Evolutionary conservation across 2,888 invertebrate genomes (phyloP).

Genomic region (Clivina fossor): DNA sequence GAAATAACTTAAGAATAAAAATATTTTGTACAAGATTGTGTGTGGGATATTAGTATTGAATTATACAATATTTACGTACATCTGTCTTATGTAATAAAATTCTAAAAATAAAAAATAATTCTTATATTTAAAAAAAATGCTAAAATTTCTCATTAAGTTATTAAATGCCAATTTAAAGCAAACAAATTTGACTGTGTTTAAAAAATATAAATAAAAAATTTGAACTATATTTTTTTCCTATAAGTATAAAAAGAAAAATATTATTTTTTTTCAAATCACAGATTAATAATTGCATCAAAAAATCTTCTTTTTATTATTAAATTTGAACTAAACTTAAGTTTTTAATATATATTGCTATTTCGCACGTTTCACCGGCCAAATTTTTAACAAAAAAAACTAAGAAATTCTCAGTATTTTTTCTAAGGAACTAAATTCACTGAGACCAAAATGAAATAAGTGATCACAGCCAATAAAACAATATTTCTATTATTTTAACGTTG

Average conservation of each 20-base stretch:
- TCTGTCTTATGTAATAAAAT: slow-evolving; percentile 6
- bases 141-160: slow-evolving; percentile 26
- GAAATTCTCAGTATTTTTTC: slow-evolving; percentile 16
- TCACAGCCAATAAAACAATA: slow-evolving; percentile 27
- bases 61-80: slow-evolving; percentile 27
- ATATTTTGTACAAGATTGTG: slow-evolving; percentile 25
- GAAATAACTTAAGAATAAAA: slow-evolving; percentile 22
- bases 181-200: slow-evolving; percentile 26
- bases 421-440: slow-evolving; percentile 31
- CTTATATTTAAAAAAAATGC: slow-evolving; percentile 36
- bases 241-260: slow-evolving; percentile 32
- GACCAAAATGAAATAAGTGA: slow-evolving; percentile 33
- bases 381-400: slow-evolving; percentile 12
- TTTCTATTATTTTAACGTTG: no score
- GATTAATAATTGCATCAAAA: slow-evolving; percentile 37
- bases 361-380: slow-evolving; percentile 39
- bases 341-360: slow-evolving; percentile 42
- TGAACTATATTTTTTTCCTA: slow-evolving; percentile 29
- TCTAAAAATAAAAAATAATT: slow-evolving; percentile 25
- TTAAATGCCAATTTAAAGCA: slow-evolving; percentile 34
- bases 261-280: slow-evolving; percentile 37
- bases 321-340: slow-evolving; percentile 21
- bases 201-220: slow-evolving; percentile 32
- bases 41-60: slow-evolving; percentile 6
- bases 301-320: slow-evolving; percentile 16